Base-by-base conservation (phyloP, 2,888 invertebrate species). In the Tenthredo livida region DNA sequence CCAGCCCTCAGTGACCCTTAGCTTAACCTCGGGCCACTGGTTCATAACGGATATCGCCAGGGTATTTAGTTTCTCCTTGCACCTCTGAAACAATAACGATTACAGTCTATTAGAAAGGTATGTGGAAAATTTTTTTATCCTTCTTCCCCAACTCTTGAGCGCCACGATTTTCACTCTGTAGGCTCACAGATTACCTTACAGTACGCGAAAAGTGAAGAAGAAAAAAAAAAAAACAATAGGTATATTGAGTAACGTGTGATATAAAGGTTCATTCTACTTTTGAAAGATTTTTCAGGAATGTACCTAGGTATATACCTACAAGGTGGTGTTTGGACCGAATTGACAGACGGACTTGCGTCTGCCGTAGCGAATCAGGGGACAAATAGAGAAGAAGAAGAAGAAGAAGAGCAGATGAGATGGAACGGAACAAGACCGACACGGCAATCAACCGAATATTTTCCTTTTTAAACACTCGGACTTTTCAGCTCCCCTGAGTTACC, bases 41-140 rank as follows among this genome's bases (percentile, higher is more conserved):
- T 99, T 99, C 98, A 98, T 98, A 93, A 99, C 99, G 90, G 98
- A 97, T 92, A 98, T 97, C 85, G 99, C 98, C 92, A 99, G 94
- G 85, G 97, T 97, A 94, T 98, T 98, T 90, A 99, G 94, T 94
- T 98, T 98, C 94, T 99, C 99, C 94, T 98, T 98, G 94, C 98
- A 98, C 93, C 98, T 96, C 99, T 99, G 96, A 82, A 96, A 97
- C 90, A 89, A 90, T 87, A 89, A 87, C 85, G 65, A 73, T 73
- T 43, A 54, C n/a, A 54, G 6, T 47, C 15, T 33, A 33, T 73
- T 21, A 73, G 43, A 43, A 21, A 43, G 9, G n/a, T 21, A 17
- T 33, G 0, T 17, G 17, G 2, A 4, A 67, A 33, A 67, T 29
- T 61, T 29, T 61, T 61, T 80, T 50, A 15, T 37, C 0, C 37